A percentile compares a stretch with the other conserved stretches of the same genome.
These are phyloP conservation scores for Acronicta leporina DNA, from an alignment of 2,888 invertebrate species.

Conservation along the genomic window DNA sequence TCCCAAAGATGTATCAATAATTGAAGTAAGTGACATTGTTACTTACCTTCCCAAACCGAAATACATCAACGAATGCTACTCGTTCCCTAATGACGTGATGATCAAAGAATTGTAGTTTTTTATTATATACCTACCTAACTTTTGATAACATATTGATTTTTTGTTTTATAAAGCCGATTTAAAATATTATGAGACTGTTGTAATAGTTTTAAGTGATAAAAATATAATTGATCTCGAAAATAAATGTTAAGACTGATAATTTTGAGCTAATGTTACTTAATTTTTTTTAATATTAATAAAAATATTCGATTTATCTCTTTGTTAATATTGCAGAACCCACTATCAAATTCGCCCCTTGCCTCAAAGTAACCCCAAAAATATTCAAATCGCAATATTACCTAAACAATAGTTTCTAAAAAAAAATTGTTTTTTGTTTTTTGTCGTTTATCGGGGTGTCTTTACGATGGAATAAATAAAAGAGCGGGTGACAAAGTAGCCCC, in stretches of 20 bases:
- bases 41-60: slow-evolving; percentile 20
- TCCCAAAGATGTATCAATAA: slow-evolving; percentile 18
- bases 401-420: no score
- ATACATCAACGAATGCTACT: slow-evolving; percentile 14
- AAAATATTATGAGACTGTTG: slow-evolving; percentile 6
- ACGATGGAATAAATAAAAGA: no score
- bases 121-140: slow-evolving; percentile 7
- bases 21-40: slow-evolving; percentile 17
- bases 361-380: no score
- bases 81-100: slow-evolving; percentile 17
- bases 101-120: slow-evolving; percentile 17
- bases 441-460: no score
- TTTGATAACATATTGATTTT: slow-evolving; percentile 7
- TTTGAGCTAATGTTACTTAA: not conserved
- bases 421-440: no score
- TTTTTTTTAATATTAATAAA: slow-evolving; percentile 5
- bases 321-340: no score
- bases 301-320: slow-evolving; percentile 4
- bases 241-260: not conserved
- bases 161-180: slow-evolving; percentile 5
- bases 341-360: no score
- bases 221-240: no score
- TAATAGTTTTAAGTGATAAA: slow-evolving; percentile 3
- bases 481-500: no score
- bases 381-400: no score